These are phyloP conservation scores for Dipus sagitta DNA, from an alignment of 2,797 vertebrate species.

Conservation along the genomic window DNA sequence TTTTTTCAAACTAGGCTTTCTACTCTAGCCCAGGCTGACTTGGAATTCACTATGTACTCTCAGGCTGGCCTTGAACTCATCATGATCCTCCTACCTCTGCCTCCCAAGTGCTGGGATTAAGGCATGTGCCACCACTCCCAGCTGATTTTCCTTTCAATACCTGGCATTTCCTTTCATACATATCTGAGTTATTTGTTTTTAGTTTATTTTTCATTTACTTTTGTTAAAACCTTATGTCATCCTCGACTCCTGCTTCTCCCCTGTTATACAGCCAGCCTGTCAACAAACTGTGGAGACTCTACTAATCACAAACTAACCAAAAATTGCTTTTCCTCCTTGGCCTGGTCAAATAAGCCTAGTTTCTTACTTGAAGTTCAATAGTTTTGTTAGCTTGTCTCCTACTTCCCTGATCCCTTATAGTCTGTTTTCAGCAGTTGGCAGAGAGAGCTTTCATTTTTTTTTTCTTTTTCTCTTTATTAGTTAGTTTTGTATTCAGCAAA, in stretches of 20 bases:
- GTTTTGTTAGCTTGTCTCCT: not conserved
- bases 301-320: not conserved
- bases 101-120: too few relatives aligned
- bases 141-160: too few relatives aligned
- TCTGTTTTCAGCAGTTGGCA: not conserved
- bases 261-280: not conserved
- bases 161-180: not conserved
- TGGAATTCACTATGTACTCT: too few relatives aligned
- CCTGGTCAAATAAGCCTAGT: not conserved
- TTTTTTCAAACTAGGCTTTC: not conserved
- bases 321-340: not conserved
- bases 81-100: too few relatives aligned
- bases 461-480: too few relatives aligned
- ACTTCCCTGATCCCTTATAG: not conserved
- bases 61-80: too few relatives aligned
- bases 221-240: not conserved
- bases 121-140: too few relatives aligned
- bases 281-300: not conserved
- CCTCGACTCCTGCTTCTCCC: not conserved
- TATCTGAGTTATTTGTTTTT: not conserved
- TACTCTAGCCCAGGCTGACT: not conserved
- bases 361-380: not conserved
- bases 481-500: too few relatives aligned
- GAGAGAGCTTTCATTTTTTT: too few relatives aligned
- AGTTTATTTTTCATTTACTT: not conserved